These are phyloP conservation scores for Ameiurus melas DNA, from an alignment of 2,113 vertebrate species.

Conservation along the genomic window DNA sequence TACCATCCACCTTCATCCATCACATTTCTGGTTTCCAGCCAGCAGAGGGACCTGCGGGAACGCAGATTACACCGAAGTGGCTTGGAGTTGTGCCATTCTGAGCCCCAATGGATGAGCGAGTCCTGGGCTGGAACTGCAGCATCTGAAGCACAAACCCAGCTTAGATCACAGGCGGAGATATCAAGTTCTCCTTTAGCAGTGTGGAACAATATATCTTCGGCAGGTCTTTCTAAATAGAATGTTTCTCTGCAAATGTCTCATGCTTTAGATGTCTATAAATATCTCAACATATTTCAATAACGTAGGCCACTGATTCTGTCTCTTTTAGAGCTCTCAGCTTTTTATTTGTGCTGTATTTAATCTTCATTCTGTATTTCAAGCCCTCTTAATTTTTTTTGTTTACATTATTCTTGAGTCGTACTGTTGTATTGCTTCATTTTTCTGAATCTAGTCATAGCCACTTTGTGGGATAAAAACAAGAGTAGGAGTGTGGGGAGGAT, in stretches of 20 bases:
- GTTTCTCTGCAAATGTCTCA: neutral
- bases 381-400: no score
- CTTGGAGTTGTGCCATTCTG: neutral
- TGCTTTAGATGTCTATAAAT: neutral
- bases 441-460: neutral
- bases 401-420: neutral
- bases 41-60: slow-evolving; percentile 19
- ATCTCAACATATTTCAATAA: neutral
- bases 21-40: slow-evolving; percentile 13
- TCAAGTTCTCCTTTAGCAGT: neutral
- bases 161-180: neutral
- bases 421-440: neutral
- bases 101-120: neutral
- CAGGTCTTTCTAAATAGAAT: neutral
- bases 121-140: neutral
- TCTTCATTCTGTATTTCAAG: neutral
- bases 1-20: neutral
- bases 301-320: neutral
- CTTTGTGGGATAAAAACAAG: no score
- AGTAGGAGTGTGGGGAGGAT: no score
- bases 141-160: neutral
- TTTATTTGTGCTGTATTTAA: neutral
- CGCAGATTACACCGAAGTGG: neutral
- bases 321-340: neutral
- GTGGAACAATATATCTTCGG: neutral